Evolutionary conservation across 2,113 vertebrate genomes (phyloP).

Genomic region (Saimiri boliviensis): DNA sequence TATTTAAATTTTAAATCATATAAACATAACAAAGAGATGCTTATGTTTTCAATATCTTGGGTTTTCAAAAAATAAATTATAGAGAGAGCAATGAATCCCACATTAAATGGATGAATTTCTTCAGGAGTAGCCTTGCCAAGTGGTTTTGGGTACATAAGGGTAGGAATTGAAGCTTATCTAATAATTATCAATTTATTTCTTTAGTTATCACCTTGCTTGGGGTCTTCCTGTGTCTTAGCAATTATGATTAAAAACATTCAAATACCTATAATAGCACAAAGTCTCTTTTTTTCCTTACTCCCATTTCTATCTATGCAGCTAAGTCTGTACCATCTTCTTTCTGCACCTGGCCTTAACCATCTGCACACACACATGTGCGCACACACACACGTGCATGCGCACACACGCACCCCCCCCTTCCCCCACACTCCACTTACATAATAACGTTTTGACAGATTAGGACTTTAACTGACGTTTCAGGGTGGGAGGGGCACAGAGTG

Average conservation of each 20-base stretch:
- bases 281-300: not conserved
- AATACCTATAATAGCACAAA: not conserved
- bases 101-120: not conserved
- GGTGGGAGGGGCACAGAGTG: not conserved
- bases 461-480: not conserved
- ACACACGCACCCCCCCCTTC: too few species aligned
- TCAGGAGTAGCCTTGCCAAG: not conserved
- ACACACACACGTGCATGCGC: too few species aligned
- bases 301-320: not conserved
- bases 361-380: not conserved
- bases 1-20: slow-evolving; percentile 8
- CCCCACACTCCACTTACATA: too few species aligned
- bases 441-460: not conserved
- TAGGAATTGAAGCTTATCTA: not conserved
- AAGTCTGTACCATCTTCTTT: not conserved
- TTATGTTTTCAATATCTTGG: not conserved
- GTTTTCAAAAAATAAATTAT: not conserved
- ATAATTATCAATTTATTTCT: not conserved
- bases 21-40: not conserved
- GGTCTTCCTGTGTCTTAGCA: not conserved
- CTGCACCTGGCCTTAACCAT: not conserved
- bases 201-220: not conserved
- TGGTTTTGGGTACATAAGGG: not conserved
- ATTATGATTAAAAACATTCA: not conserved
- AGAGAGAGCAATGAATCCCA: not conserved